phyloP scores from a whole-genome alignment of 1,140 invertebrate genomes.

The Pteromalus puparum region DNA sequence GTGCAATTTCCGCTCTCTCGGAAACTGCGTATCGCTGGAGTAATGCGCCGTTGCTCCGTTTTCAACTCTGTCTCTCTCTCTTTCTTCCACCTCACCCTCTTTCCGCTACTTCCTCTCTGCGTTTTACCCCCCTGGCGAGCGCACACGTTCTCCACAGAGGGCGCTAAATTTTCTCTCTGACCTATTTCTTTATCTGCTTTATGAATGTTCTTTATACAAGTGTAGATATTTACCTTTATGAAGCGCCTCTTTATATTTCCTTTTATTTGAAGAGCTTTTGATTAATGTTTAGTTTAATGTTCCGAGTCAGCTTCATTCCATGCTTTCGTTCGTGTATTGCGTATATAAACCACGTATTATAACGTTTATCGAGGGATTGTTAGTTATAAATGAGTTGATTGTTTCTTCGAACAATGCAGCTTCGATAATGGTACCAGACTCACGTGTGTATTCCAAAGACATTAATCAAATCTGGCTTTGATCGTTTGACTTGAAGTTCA shows the following conservation, averaged over 20 bases:
- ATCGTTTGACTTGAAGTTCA: too few relatives aligned
- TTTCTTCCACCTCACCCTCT: not conserved
- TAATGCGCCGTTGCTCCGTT: not conserved
- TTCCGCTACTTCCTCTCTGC: not conserved
- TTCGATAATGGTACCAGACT: not conserved
- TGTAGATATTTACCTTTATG: not conserved
- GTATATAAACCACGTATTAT: too few relatives aligned
- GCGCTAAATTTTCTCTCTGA: conserved; percentile 11
- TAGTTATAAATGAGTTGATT: not conserved
- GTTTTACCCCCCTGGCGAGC: not conserved
- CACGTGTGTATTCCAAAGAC: not conserved
- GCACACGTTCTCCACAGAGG: not conserved
- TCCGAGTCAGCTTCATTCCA: too few relatives aligned
- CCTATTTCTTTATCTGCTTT: not conserved
- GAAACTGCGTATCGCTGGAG: conserved; percentile 48
- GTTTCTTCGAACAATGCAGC: not conserved
- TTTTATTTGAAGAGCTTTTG: not conserved
- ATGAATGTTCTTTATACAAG: not conserved
- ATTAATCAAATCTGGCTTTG: not conserved
- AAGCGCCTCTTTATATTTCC: not conserved
- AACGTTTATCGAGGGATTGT: not conserved
- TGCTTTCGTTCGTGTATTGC: too few relatives aligned
- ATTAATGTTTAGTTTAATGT: not conserved
- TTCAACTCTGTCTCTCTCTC: not conserved
- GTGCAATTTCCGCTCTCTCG: conserved; percentile 59